Percentiles rank a stretch among this genome's conserved stretches.
These are phyloP conservation scores for Pocota personata DNA, from an alignment of 2,888 invertebrate species.

Conservation along the genomic window DNA sequence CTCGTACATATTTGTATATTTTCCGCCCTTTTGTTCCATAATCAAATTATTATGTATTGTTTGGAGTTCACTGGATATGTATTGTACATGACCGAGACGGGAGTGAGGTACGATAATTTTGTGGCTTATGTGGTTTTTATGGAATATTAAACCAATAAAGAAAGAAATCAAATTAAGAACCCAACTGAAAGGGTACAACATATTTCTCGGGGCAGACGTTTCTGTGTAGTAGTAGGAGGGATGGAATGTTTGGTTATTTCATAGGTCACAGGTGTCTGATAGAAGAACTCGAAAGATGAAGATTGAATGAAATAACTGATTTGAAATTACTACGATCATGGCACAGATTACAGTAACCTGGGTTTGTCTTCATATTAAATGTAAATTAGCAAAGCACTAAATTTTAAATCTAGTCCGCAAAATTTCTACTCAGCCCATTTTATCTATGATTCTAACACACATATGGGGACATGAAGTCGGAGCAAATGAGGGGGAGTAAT, in stretches of 20 bases:
- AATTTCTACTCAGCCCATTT: too few relatives aligned
- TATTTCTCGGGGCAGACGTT: background rate
- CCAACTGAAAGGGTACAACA: slow-evolving; percentile 18
- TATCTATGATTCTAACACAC: too few relatives aligned
- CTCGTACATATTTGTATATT: slow-evolving; percentile 57
- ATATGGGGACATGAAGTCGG: too few relatives aligned
- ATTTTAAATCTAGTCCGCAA: too few relatives aligned
- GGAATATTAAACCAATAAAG: slow-evolving; percentile 63
- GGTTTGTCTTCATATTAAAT: too few relatives aligned
- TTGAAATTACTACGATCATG: background rate
- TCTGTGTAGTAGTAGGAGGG: background rate
- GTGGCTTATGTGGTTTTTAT: slow-evolving; percentile 59
- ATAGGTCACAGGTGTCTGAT: background rate
- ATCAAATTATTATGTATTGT: slow-evolving; percentile 69
- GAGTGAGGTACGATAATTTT: slow-evolving; percentile 44
- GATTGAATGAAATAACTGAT: background rate
- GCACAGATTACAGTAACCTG: background rate
- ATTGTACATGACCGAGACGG: background rate
- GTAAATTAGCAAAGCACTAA: too few relatives aligned
- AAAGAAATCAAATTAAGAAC: slow-evolving; percentile 57
- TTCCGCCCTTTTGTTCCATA: slow-evolving; percentile 70
- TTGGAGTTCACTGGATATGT: slow-evolving; percentile 34
- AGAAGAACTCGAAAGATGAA: background rate
- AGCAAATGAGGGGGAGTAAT: too few relatives aligned
- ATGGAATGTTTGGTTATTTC: background rate